Evolutionary conservation across 2,113 vertebrate species (phyloP).

Genomic region (Bettongia penicillata): DNA sequence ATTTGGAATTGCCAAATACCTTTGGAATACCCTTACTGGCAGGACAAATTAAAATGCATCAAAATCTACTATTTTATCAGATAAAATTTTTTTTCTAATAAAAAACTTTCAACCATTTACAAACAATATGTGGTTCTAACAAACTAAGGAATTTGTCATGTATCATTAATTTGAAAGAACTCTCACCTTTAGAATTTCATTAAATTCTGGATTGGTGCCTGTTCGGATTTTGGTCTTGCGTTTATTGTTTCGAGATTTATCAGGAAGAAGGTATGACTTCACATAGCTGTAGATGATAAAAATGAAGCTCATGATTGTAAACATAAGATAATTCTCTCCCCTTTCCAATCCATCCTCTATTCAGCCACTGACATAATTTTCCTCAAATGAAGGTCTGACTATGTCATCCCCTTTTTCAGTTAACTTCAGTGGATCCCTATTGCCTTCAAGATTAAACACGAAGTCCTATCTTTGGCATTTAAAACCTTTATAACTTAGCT

Average conservation of each 20-base stretch:
- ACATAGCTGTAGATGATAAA: conserved; percentile 89
- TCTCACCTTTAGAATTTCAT: conserved; percentile 94
- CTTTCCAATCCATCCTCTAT: neutral
- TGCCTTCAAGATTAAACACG: neutral
- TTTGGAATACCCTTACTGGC: neutral
- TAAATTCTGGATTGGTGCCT: conserved; percentile 94
- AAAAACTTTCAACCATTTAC: conserved; percentile 23
- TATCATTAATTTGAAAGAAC: neutral
- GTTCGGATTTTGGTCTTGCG: conserved; percentile 97
- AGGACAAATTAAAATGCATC: conserved; percentile 10
- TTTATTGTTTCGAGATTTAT: conserved; percentile 96
- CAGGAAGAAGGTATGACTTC: conserved; percentile 97
- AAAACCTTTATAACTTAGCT: neutral
- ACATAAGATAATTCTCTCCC: neutral
- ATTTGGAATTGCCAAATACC: conserved; percentile 19
- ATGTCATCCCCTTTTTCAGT: neutral
- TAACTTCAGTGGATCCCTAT: neutral
- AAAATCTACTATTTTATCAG: conserved; percentile 43
- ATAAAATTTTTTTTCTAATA: conserved; percentile 4
- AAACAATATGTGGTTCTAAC: conserved; percentile 15
- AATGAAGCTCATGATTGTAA: conserved; percentile 44
- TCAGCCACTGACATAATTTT: neutral
- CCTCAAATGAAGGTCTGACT: neutral
- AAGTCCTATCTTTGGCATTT: neutral
- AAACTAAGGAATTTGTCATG: neutral